A percentile compares a stretch with the other conserved stretches of the same genome.
These are phyloP conservation scores for Tichodroma muraria DNA, from an alignment of 2,113 vertebrate genomes.

Conservation along the genomic window DNA sequence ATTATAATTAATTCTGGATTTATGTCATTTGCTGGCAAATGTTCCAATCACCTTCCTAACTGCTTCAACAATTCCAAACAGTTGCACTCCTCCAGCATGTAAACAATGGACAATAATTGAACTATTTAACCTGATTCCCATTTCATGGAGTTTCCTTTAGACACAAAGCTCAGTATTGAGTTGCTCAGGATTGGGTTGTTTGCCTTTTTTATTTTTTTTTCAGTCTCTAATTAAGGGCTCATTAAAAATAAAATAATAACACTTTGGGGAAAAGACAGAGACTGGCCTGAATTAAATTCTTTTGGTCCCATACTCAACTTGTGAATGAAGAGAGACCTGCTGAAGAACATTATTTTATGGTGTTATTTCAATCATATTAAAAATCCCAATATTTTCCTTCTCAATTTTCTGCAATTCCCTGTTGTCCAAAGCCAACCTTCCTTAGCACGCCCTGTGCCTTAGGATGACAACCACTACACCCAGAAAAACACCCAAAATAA, in stretches of 20 bases:
- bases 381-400: background rate
- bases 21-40: constrained; percentile 76
- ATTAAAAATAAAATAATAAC: background rate
- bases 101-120: constrained; percentile 43
- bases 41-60: constrained; percentile 73
- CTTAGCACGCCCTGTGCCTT: background rate
- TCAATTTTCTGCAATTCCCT: background rate
- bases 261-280: background rate
- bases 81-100: constrained; percentile 33
- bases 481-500: background rate
- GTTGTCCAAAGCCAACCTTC: background rate
- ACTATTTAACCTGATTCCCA: constrained; percentile 58
- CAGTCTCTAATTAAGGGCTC: background rate
- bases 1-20: constrained; percentile 75
- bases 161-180: constrained; percentile 36
- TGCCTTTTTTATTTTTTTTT: background rate
- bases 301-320: background rate
- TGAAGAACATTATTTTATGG: background rate
- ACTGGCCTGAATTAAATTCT: background rate
- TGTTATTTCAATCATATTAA: background rate
- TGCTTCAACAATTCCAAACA: constrained; percentile 66
- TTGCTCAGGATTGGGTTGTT: background rate
- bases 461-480: background rate
- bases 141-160: constrained; percentile 53
- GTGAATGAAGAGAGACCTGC: background rate